A percentile compares a stretch with the other conserved stretches of the same genome.
Evolutionary conservation across 2,888 invertebrate genomes (phyloP).

Genomic region (Tricholauxania praeusta): DNA sequence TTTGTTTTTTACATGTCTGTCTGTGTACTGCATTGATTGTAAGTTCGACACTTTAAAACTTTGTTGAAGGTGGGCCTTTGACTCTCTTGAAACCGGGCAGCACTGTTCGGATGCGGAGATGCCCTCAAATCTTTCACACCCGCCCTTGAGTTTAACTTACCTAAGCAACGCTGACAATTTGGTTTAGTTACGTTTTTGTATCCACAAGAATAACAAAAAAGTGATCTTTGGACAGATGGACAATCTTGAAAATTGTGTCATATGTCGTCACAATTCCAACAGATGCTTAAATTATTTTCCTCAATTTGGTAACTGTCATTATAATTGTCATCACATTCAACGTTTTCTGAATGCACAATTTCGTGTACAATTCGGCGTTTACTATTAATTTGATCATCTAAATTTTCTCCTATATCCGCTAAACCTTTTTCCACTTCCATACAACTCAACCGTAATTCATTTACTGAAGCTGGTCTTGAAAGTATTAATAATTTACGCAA

Average conservation of each 20-base stretch:
- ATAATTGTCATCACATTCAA: not conserved
- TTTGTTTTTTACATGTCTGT: not conserved
- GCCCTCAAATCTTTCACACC: constrained; percentile 4
- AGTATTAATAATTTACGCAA: constrained; percentile 15
- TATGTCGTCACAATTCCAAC: constrained; percentile 24
- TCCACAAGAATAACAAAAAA: constrained; percentile 29
- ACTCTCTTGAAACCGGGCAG: not conserved
- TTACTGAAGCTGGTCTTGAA: constrained; percentile 7
- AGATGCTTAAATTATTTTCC: constrained; percentile 18
- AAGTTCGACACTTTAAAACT: not conserved
- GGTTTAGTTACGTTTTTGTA: constrained; percentile 15
- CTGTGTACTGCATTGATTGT: too few relatives aligned
- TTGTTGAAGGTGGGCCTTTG: not conserved
- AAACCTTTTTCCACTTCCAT: constrained; percentile 17
- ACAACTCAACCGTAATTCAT: constrained; percentile 10
- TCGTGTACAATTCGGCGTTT: not conserved
- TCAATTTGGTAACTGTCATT: not conserved
- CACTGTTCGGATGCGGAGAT: not conserved
- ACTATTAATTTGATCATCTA: constrained; percentile 10
- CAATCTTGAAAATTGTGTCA: constrained; percentile 22
- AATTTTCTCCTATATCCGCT: constrained; percentile 3
- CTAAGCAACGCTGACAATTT: constrained; percentile 1
- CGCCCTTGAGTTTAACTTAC: constrained; percentile 1
- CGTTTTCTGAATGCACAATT: not conserved
- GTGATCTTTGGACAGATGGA: constrained; percentile 24